These are phyloP conservation scores for Chymomyza costata DNA, from an alignment of 1,140 invertebrate species.

Conservation along the genomic window DNA sequence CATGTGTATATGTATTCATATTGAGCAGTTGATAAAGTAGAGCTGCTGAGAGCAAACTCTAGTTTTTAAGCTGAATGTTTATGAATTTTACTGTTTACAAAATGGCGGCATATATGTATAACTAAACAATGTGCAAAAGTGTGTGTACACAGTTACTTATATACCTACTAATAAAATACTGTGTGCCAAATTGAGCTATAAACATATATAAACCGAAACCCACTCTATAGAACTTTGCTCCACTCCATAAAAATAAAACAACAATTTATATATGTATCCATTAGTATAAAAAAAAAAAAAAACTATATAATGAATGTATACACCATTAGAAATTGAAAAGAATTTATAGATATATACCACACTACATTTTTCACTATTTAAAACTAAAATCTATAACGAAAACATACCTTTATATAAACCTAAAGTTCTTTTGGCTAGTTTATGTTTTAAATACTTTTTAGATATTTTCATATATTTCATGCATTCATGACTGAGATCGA, in stretches of 20 bases:
- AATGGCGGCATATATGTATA: too few relatives aligned
- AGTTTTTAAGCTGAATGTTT: slow-evolving; percentile 61
- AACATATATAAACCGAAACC: too few relatives aligned
- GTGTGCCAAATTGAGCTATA: too few relatives aligned
- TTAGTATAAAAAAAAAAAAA: too few relatives aligned
- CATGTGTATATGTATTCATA: slow-evolving; percentile 5
- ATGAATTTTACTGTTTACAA: slow-evolving; percentile 56
- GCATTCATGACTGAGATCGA: too few relatives aligned
- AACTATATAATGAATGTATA: slow-evolving; percentile 55
- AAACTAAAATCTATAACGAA: too few relatives aligned
- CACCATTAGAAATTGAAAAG: slow-evolving; percentile 66
- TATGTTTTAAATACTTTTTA: slow-evolving; percentile 6
- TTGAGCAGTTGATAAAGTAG: slow-evolving; percentile 17
- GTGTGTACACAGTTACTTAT: too few relatives aligned
- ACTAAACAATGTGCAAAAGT: slow-evolving; percentile 1
- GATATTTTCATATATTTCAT: too few relatives aligned
- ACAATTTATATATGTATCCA: too few relatives aligned
- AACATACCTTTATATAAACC: too few relatives aligned
- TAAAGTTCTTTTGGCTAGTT: slow-evolving; percentile 7
- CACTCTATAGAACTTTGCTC: slow-evolving; percentile 1
- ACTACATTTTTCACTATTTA: too few relatives aligned
- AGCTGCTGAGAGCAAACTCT: slow-evolving; percentile 40
- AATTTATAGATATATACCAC: slow-evolving; percentile 72
- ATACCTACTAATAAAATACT: too few relatives aligned
- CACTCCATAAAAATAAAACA: slow-evolving; percentile 2